A percentile compares a stretch with the other conserved stretches of the same genome.
These are phyloP conservation scores for Lophochroa leadbeateri DNA, from an alignment of 2,113 vertebrate species.

Conservation along the genomic window DNA sequence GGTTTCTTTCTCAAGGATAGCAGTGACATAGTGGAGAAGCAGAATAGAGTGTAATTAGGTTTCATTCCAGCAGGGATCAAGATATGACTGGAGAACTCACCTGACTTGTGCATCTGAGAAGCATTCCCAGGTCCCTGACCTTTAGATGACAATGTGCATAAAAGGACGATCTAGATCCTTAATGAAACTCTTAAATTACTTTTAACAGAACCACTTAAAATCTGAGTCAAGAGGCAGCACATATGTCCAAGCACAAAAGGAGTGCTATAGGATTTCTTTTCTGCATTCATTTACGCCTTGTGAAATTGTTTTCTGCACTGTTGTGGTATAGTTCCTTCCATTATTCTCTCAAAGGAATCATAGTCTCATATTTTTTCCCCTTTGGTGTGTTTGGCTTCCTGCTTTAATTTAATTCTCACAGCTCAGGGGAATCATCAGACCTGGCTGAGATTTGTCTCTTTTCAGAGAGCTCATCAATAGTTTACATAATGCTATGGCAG, in stretches of 20 bases:
- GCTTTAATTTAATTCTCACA: conserved; percentile 62
- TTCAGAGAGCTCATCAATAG: conserved; percentile 63
- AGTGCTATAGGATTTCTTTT: conserved; percentile 6
- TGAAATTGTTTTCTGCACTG: conserved; percentile 57
- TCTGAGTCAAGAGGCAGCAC: conserved; percentile 7
- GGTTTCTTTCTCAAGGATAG: neutral
- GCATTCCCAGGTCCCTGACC: neutral
- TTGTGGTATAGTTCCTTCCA: conserved; percentile 36
- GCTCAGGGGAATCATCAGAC: conserved; percentile 61
- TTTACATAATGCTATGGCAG: conserved; percentile 52
- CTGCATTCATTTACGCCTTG: conserved; percentile 2
- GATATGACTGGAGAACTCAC: neutral
- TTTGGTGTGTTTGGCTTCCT: conserved; percentile 61
- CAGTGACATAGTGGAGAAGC: neutral
- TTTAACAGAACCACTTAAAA: conserved; percentile 1
- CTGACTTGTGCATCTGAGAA: neutral
- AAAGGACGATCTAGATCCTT: conserved; percentile 16
- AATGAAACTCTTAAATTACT: conserved; percentile 25
- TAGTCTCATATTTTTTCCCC: conserved; percentile 36
- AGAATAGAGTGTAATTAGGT: neutral
- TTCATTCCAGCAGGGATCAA: neutral
- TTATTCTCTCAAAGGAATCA: conserved; percentile 55
- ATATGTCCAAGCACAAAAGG: neutral
- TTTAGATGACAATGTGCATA: neutral
- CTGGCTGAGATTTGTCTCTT: conserved; percentile 64